Base-by-base conservation (phyloP, 2,797 vertebrate species). In the Malurus leucopterus region DNA sequence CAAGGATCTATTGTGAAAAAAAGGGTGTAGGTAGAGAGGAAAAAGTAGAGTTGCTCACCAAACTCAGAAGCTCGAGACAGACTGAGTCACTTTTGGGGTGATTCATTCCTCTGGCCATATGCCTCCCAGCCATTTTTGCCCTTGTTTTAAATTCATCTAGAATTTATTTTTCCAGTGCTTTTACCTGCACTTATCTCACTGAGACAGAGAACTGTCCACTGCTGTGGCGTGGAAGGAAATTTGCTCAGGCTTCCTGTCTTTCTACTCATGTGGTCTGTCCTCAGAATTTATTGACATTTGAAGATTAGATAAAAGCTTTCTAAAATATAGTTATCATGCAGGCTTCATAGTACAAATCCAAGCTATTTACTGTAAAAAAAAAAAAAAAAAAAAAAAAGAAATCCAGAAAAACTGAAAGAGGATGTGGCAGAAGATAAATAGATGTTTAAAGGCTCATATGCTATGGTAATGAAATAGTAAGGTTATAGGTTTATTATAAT, bases 301-400 rank as follows among this genome's bases (percentile, higher is more conserved):
- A 78, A 78, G 26, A 73, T 34, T 50, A 43, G 22, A 74, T 40
- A 67, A 59, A 86, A 78, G 8, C 23, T 71, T 75, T 75, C 63
- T 61, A 41, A 79, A 84, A 71, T 29, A 12, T 15, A 38, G 11
- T 36, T 64, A 81, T 21, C 16, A 29, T 41, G 18, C 18, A 38
- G 46, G 5, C 14, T 67, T 81, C 40, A 13, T 74, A 34, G 38
- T 1, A 0, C 13, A 75, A 61, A 65, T 72, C n/a, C 54, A 70
- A 90, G 20, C 4, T 55, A 18, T 44, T 71, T 71, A 32, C 26
- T 41, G 34, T 30, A 10, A 55, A 88, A 87, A 36, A 36, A 36
- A 36, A 89, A 13, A 55, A 88, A 89, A 63, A 36, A 36, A 36
- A 36, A 89, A 13, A 55, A 88, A 89, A 63, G n/a, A n/a, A 51